Evolutionary conservation across 2,113 vertebrate species (phyloP).

Genomic region (Sapajus apella): DNA sequence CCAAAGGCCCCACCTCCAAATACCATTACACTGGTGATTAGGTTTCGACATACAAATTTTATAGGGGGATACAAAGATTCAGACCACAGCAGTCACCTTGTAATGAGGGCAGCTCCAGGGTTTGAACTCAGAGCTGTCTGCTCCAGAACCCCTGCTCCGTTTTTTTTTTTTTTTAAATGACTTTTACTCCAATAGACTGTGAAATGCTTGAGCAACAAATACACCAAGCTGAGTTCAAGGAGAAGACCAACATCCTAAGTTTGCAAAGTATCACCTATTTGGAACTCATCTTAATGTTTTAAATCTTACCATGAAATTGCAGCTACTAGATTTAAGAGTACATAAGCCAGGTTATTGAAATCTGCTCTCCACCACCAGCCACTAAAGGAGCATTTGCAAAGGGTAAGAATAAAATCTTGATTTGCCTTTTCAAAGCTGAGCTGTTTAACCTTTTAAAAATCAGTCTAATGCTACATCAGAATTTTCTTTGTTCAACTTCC

Average conservation of each 20-base stretch:
- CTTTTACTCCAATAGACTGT: neutral
- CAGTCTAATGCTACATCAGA: neutral
- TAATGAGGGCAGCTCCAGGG: neutral
- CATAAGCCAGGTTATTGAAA: neutral
- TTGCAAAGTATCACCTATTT: neutral
- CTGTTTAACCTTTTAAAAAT: neutral
- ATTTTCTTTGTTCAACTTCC: neutral
- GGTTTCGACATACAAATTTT: neutral
- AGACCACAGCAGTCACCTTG: neutral
- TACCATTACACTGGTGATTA: neutral
- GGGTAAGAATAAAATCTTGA: neutral
- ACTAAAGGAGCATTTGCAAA: neutral
- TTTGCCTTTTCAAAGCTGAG: neutral
- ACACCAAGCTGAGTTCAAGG: neutral
- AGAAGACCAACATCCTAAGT: neutral
- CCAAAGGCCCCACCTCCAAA: neutral
- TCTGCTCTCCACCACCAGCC: neutral
- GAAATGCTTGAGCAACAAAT: neutral
- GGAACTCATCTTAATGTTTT: neutral
- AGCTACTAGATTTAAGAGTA: neutral
- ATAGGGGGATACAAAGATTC: neutral
- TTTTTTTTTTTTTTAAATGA: neutral
- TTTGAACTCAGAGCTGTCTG: neutral
- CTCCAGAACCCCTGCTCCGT: neutral
- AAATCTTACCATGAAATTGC: neutral